These are phyloP conservation scores for Tupiocoris notatus DNA, from an alignment of 2,888 invertebrate genomes.

Conservation along the genomic window DNA sequence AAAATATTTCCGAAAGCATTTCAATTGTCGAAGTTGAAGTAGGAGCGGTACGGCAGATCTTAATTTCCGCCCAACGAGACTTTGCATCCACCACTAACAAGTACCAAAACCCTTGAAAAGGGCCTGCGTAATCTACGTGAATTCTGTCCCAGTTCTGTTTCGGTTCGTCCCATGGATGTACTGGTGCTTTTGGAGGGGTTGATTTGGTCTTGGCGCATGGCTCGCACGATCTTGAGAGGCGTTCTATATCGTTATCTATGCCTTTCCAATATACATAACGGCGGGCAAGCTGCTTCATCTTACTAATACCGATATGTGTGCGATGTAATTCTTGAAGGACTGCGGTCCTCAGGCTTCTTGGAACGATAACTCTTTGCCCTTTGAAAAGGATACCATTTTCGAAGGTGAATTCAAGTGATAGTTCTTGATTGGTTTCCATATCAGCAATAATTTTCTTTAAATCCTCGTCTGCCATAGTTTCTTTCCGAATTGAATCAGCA, in stretches of 20 bases:
- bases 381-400: conserved; percentile 41
- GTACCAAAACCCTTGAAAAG: conserved; percentile 13
- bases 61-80: conserved; percentile 21
- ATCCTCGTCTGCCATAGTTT: conserved; percentile 30
- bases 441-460: background rate
- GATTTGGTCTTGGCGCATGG: conserved; percentile 38
- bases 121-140: conserved; percentile 50
- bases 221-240: conserved; percentile 47
- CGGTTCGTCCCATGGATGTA: conserved; percentile 49
- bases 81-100: conserved; percentile 41
- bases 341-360: background rate
- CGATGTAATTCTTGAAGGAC: background rate
- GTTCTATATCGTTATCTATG: conserved; percentile 46
- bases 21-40: conserved; percentile 25
- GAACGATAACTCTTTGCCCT: conserved; percentile 32
- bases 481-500: conserved; percentile 5
- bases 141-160: conserved; percentile 47
- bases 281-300: no score
- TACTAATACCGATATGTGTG: conserved; percentile 47
- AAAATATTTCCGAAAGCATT: no score
- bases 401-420: background rate
- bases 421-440: background rate
- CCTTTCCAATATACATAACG: no score
- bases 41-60: conserved; percentile 11
- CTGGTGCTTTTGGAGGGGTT: conserved; percentile 15